Evolutionary conservation across 2,888 invertebrate genomes (phyloP).

Genomic region (Caenorhabditis wallacei): DNA sequence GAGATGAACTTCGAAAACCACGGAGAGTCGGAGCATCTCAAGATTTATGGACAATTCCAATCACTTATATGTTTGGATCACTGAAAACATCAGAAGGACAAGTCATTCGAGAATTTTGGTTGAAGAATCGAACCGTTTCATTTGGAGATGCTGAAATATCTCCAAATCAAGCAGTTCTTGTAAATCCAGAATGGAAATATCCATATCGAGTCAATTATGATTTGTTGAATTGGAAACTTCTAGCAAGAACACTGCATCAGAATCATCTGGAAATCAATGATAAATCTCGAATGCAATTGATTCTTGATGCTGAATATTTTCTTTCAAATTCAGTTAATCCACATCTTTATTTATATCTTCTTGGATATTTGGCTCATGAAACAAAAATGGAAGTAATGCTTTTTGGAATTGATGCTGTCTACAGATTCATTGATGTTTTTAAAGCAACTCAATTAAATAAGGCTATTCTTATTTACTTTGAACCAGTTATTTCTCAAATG

Average conservation of each 20-base stretch:
- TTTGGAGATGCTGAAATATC: slow-evolving; percentile 81
- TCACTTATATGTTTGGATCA: slow-evolving; percentile 81
- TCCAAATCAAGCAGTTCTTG: slow-evolving; percentile 76
- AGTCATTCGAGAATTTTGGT: slow-evolving; percentile 82
- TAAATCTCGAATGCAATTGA: slow-evolving; percentile 80
- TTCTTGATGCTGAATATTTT: slow-evolving; percentile 80
- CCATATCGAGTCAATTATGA: slow-evolving; percentile 82
- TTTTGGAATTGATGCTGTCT: slow-evolving; percentile 80
- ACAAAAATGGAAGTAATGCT: slow-evolving; percentile 79
- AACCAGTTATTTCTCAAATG: slow-evolving; percentile 78
- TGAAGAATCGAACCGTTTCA: slow-evolving; percentile 78
- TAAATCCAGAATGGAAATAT: slow-evolving; percentile 82
- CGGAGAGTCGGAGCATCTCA: slow-evolving; percentile 62
- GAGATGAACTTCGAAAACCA: slow-evolving; percentile 70
- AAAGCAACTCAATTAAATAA: slow-evolving; percentile 71
- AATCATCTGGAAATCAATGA: slow-evolving; percentile 76
- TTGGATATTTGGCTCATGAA: slow-evolving; percentile 79
- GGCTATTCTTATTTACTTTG: slow-evolving; percentile 76
- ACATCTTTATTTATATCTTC: slow-evolving; percentile 71
- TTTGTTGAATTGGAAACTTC: slow-evolving; percentile 79
- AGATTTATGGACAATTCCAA: slow-evolving; percentile 81
- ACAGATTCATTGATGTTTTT: slow-evolving; percentile 77
- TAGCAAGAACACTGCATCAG: slow-evolving; percentile 78
- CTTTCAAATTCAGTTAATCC: slow-evolving; percentile 77
- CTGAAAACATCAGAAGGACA: slow-evolving; percentile 78